Evolutionary conservation across 1,140 invertebrate species (phyloP).

Genomic region (Philaenus spumarius): DNA sequence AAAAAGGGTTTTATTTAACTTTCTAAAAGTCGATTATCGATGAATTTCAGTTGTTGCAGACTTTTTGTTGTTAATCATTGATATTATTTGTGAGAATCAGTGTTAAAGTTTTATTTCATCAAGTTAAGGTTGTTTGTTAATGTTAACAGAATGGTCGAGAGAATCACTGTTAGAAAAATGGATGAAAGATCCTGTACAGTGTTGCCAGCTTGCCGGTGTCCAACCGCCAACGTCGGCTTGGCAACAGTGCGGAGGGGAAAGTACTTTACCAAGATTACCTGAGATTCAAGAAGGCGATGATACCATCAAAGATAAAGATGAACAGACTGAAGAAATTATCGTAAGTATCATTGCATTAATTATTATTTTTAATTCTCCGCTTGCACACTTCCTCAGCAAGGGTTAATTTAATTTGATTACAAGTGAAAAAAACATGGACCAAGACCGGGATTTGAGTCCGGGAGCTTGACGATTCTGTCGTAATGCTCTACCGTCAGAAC

Average conservation of each 20-base stretch:
- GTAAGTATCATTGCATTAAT: constrained; percentile 27
- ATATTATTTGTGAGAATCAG: not conserved
- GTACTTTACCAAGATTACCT: not conserved
- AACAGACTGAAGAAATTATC: constrained; percentile 32
- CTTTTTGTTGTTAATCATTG: too few species aligned
- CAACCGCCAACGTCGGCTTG: constrained; percentile 44
- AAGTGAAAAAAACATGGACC: too few species aligned
- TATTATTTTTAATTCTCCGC: too few species aligned
- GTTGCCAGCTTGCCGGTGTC: constrained; percentile 61
- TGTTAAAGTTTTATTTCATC: not conserved
- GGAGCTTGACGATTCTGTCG: too few species aligned
- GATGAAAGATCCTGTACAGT: constrained; percentile 59
- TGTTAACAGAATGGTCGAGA: constrained; percentile 61
- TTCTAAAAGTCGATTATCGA: too few species aligned
- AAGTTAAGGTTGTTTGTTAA: not conserved
- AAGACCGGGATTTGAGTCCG: too few species aligned
- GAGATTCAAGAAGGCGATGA: not conserved
- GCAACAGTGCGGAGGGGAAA: constrained; percentile 11
- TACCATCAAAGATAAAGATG: not conserved
- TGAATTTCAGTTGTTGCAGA: too few species aligned
- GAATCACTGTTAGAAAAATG: constrained; percentile 60
- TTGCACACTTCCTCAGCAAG: too few species aligned
- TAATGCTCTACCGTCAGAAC: too few species aligned
- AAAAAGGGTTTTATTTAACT: too few species aligned
- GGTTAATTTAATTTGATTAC: too few species aligned